These are phyloP conservation scores for Crenichthys baileyi DNA, from an alignment of 2,797 vertebrate species.

Conservation along the genomic window DNA sequence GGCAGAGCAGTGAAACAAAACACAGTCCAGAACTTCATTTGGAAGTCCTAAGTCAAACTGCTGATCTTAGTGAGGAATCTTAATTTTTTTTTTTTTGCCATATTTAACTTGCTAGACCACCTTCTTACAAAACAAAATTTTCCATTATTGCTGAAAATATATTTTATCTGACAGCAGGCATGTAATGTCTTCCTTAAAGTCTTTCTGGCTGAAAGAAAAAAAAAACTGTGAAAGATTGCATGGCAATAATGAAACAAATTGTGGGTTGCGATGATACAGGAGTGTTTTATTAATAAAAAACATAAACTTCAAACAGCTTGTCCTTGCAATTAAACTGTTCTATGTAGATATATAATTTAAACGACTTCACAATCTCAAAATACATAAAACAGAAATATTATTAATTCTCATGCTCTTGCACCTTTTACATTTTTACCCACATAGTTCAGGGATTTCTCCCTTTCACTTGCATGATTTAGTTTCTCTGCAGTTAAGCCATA, in stretches of 20 bases:
- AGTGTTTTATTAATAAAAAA: constrained; percentile 17
- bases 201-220: constrained; percentile 24
- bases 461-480: constrained; percentile 31
- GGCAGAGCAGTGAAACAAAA: background rate
- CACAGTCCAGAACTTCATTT: background rate
- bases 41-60: background rate
- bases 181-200: constrained; percentile 35
- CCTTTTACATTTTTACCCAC: constrained; percentile 11
- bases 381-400: constrained; percentile 7
- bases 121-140: background rate
- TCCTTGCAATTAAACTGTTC: background rate
- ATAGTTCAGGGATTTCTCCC: constrained; percentile 31
- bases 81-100: background rate
- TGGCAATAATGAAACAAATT: constrained; percentile 18
- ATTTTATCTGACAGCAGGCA: no score
- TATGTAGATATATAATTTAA: background rate
- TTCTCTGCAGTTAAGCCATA: constrained; percentile 15
- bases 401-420: constrained; percentile 10
- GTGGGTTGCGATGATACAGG: constrained; percentile 8
- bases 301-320: background rate
- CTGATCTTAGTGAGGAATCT: background rate
- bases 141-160: no score
- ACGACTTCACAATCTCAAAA: constrained; percentile 1
- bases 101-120: background rate
- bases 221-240: constrained; percentile 17